Conservation (phyloP, 1,140 invertebrate genomes). For the Drosophila miranda region DNA sequence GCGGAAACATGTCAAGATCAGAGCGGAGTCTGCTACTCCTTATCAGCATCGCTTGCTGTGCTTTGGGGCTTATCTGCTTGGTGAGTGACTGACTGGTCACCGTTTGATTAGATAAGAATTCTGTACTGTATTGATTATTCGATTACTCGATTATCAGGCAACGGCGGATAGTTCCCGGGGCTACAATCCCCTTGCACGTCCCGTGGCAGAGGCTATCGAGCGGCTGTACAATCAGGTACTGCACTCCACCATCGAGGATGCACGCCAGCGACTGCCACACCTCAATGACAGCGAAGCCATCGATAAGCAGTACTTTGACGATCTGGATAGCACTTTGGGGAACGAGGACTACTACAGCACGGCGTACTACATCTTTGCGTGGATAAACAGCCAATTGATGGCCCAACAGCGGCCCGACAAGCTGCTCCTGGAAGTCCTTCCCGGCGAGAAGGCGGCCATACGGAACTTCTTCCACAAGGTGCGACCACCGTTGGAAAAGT, state of each 20-base stretch:
- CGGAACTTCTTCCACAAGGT: conserved; percentile 44
- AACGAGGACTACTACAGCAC: conserved; percentile 56
- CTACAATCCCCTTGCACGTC: neutral
- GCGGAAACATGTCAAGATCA: conserved; percentile 38
- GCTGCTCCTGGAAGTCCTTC: conserved; percentile 41
- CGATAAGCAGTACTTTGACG: conserved; percentile 53
- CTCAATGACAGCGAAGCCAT: conserved; percentile 46
- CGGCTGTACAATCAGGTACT: conserved; percentile 56
- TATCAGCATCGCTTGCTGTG: conserved; percentile 34
- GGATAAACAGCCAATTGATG: conserved; percentile 48
- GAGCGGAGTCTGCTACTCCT: conserved; percentile 20
- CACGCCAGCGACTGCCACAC: conserved; percentile 12
- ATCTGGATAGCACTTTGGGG: conserved; percentile 36
- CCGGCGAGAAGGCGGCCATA: conserved; percentile 52
- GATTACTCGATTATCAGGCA: conserved; percentile 16
- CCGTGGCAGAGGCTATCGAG: conserved; percentile 40
- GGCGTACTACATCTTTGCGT: conserved; percentile 54
- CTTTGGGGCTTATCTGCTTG: conserved; percentile 25
- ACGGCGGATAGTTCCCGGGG: conserved; percentile 2
- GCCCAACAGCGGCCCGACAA: conserved; percentile 13
- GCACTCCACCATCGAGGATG: conserved; percentile 33
- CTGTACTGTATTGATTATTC: conserved; percentile 7
- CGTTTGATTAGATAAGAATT: conserved; percentile 1
- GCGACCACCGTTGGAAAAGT: conserved; percentile 23
- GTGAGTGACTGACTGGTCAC: conserved; percentile 16